Percentiles rank a stretch among this genome's conserved stretches.
phyloP scores from a whole-genome alignment of 2,888 invertebrate species.

The Zhuqinia jingwanae region DNA sequence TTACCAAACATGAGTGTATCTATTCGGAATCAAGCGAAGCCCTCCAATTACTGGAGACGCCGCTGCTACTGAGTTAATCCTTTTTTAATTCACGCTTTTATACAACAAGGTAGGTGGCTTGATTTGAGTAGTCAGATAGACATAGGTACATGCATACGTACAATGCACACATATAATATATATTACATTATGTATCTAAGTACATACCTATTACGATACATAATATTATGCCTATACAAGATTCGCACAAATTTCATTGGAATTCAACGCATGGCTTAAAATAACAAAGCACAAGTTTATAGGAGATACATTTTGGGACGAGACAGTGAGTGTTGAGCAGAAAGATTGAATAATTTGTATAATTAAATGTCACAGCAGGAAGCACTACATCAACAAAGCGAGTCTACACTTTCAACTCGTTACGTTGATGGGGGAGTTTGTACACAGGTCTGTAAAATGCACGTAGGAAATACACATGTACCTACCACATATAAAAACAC shows the following conservation, averaged over 20 bases:
- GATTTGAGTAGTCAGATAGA: too few relatives aligned
- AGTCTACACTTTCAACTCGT: background rate
- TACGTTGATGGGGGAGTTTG: too few relatives aligned
- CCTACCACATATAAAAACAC: too few relatives aligned
- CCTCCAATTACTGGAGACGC: slow-evolving; percentile 39
- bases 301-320: too few relatives aligned
- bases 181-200: background rate
- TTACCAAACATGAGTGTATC: background rate
- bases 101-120: too few relatives aligned
- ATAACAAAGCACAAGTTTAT: too few relatives aligned
- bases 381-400: slow-evolving; percentile 25
- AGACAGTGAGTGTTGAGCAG: background rate
- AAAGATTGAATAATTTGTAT: slow-evolving; percentile 54
- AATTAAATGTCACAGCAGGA: slow-evolving; percentile 72
- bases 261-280: too few relatives aligned
- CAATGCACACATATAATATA: background rate
- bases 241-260: too few relatives aligned
- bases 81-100: slow-evolving; percentile 26
- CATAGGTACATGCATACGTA: too few relatives aligned
- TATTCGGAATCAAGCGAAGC: slow-evolving; percentile 7
- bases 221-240: too few relatives aligned
- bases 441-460: too few relatives aligned
- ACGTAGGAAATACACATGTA: background rate
- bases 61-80: slow-evolving; percentile 48
- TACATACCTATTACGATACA: too few relatives aligned